Base-by-base conservation (phyloP, 2,888 invertebrate genomes). In the Amphipoea lucens region DNA sequence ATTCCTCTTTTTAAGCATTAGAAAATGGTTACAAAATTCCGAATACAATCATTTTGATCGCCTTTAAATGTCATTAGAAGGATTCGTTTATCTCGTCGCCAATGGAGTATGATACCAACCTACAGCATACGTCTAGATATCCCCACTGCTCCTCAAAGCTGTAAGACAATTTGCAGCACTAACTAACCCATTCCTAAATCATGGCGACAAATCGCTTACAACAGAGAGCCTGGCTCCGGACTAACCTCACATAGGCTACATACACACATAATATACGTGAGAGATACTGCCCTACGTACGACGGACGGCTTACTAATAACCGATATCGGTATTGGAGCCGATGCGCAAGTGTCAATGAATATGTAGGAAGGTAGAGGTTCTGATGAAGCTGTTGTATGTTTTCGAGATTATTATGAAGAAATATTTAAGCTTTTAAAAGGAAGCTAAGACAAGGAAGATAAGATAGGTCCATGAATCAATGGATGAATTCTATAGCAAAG, bases 91-190 rank as follows among this genome's bases (percentile, higher is more conserved):
- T 29, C 11, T 42, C 9, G 0, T n/a, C 17, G 17, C 36, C 20
- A 54, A n/a, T 17, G 3, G 7, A 42, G 7, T 36, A 65, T 4
- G 29, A 54, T 36, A 36, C 9, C 9, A 42, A 42, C 4, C 42
- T 11, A 48, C 0, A 72, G 7, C 20, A 4, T 11, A 45, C 1
- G 40, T n/a, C 29, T 2, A 36, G 11, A 29, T 6, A 54, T 7
- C 70, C 2, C 7, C 12, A n/a, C 48, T 48, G 48, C 48, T 48
- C 17, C 48, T 79, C 40, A 40, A 65, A 23, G n/a, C 42, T 65
- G 48, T 48, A 74, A 82, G 86, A 85, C 84, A 84, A 84, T 84
- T 85, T 84, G 84, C 69, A 57, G 69, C 3, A 57, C 73, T 45
- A 84, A 74, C 84, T 73, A 85, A 82, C 48, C 67, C 54, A 66